Conservation (phyloP, 2,888 invertebrate species). For the Melinaea marsaeus region DNA sequence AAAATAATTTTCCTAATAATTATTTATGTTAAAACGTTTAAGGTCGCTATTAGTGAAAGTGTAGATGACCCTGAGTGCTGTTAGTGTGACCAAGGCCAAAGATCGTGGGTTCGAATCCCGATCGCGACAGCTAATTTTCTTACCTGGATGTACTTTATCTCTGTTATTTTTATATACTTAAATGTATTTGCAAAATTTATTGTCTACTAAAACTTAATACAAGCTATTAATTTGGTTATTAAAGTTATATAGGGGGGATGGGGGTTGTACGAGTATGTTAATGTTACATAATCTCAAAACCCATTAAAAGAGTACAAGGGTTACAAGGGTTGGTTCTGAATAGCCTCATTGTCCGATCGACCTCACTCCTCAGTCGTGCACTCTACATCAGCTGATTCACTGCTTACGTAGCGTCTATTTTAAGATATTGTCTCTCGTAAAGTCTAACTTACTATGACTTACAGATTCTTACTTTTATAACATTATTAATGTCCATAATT, state of each 20-base stretch:
- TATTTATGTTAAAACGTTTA: too few species aligned
- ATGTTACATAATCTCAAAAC: neutral
- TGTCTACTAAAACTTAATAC: neutral
- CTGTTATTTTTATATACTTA: too few species aligned
- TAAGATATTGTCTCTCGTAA: conserved; percentile 49
- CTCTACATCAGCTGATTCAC: conserved; percentile 60
- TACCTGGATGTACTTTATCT: neutral
- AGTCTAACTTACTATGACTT: conserved; percentile 33
- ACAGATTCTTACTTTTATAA: too few species aligned
- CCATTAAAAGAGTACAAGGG: neutral
- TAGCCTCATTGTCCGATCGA: conserved; percentile 20
- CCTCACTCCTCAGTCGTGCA: conserved; percentile 35
- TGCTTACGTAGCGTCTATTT: conserved; percentile 55
- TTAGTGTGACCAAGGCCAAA: too few species aligned
- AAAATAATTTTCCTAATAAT: too few species aligned
- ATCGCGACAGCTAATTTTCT: too few species aligned
- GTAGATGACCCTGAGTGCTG: too few species aligned
- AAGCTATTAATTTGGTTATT: neutral
- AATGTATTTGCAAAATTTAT: too few species aligned
- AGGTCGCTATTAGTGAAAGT: too few species aligned
- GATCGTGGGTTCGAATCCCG: too few species aligned
- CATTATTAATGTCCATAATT: too few species aligned
- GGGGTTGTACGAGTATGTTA: neutral
- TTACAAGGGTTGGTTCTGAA: conserved; percentile 13
- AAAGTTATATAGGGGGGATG: neutral